Evolutionary conservation across 2,888 invertebrate genomes (phyloP).

Genomic region (Tineola bisselliella): DNA sequence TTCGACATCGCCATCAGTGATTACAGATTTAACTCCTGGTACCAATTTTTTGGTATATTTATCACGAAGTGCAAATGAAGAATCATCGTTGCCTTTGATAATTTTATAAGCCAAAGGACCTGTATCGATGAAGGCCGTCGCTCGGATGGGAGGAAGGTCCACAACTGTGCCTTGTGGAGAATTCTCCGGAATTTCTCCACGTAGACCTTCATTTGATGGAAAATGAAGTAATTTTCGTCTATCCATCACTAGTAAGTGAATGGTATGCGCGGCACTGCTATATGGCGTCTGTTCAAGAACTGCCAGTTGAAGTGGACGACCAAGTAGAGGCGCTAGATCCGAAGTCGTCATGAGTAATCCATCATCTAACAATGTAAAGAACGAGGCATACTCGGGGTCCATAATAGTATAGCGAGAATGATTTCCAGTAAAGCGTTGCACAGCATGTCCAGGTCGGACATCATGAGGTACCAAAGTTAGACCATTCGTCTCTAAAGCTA

Average conservation of each 20-base stretch:
- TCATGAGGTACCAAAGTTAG: constrained; percentile 85
- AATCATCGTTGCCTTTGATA: constrained; percentile 78
- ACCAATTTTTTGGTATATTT: constrained; percentile 51
- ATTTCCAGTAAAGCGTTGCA: constrained; percentile 77
- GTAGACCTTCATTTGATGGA: constrained; percentile 69
- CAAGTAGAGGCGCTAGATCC: constrained; percentile 82
- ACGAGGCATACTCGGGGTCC: constrained; percentile 84
- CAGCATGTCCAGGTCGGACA: constrained; percentile 88
- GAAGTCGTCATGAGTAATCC: constrained; percentile 92
- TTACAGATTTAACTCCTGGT: constrained; percentile 59
- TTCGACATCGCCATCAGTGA: constrained; percentile 74
- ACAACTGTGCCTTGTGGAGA: constrained; percentile 76
- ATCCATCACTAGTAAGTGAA: constrained; percentile 85
- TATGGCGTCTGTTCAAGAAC: constrained; percentile 85
- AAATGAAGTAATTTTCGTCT: constrained; percentile 84
- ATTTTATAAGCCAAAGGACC: constrained; percentile 83
- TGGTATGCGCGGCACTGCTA: constrained; percentile 79
- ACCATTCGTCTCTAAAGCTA: constrained; percentile 37
- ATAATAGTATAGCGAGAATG: constrained; percentile 67
- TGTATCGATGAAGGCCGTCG: constrained; percentile 72
- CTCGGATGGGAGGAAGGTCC: constrained; percentile 76
- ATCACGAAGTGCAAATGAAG: constrained; percentile 77
- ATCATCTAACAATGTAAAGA: constrained; percentile 87
- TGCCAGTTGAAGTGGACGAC: constrained; percentile 82
- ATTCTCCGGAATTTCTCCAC: constrained; percentile 82